Evolutionary conservation across 2,797 vertebrate species (phyloP).

Genomic region (Syndactyla subalaris): DNA sequence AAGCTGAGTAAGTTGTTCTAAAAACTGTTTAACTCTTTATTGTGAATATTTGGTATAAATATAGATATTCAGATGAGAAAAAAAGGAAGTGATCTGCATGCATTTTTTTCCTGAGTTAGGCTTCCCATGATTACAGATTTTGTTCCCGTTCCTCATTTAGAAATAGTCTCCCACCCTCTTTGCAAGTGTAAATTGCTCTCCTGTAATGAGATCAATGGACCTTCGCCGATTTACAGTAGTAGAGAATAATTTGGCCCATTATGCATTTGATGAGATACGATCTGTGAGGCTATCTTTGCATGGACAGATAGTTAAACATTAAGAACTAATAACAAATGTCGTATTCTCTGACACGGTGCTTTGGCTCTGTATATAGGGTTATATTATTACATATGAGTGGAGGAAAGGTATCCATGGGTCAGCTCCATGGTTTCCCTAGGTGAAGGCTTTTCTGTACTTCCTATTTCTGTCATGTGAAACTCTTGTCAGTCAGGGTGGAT

Average conservation of each 20-base stretch:
- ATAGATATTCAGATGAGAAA: background rate
- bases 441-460: background rate
- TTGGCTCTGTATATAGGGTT: background rate
- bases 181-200: slow-evolving; percentile 16
- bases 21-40: background rate
- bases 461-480: background rate
- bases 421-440: background rate
- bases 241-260: slow-evolving; percentile 43
- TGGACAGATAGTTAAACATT: background rate
- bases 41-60: background rate
- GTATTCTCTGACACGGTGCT: background rate
- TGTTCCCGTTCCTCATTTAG: background rate
- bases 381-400: rapidly evolving
- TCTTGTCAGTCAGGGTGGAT: background rate
- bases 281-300: background rate
- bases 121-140: background rate
- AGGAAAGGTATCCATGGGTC: background rate
- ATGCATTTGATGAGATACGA: background rate
- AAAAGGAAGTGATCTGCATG: background rate
- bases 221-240: slow-evolving; percentile 7
- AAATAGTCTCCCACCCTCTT: background rate
- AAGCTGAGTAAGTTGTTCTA: background rate
- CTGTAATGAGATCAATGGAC: slow-evolving; percentile 49
- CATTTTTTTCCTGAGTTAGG: background rate
- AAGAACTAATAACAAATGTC: background rate